These are phyloP conservation scores for Nemapogon koenigi DNA, from an alignment of 2,888 invertebrate species.

Conservation along the genomic window DNA sequence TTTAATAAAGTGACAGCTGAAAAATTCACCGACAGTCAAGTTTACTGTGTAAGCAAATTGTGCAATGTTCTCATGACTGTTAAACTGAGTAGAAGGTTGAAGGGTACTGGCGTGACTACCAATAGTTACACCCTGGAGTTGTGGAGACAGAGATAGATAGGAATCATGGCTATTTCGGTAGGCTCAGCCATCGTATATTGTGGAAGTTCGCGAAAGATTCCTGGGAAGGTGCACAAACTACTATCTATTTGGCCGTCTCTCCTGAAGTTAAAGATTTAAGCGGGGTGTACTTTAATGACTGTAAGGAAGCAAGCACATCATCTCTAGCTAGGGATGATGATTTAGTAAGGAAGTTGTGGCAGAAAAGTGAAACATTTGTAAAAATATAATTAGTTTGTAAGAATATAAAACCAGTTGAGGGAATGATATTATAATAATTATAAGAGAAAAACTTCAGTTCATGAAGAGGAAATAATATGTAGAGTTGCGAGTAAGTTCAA, in stretches of 20 bases:
- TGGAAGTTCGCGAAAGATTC: conserved; percentile 24
- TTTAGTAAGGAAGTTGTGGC: conserved; percentile 68
- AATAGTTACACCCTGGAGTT: conserved; percentile 85
- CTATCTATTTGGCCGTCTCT: conserved; percentile 58
- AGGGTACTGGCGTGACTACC: conserved; percentile 73
- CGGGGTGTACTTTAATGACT: conserved; percentile 70
- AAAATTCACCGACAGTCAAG: conserved; percentile 13
- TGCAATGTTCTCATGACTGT: conserved; percentile 76
- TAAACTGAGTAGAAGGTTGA: conserved; percentile 72
- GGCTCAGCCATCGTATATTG: conserved; percentile 18
- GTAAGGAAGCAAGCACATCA: conserved; percentile 37
- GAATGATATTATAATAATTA: too few relatives aligned
- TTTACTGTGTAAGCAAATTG: conserved; percentile 68
- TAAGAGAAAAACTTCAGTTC: too few relatives aligned
- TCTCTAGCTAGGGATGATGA: conserved; percentile 48
- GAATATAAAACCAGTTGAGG: too few relatives aligned
- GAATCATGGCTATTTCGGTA: conserved; percentile 26
- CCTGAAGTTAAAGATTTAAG: conserved; percentile 61
- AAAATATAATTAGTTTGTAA: too few relatives aligned
- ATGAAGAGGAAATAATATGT: too few relatives aligned
- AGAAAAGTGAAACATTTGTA: conserved; percentile 62
- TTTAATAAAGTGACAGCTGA: conserved; percentile 23
- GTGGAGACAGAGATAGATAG: conserved; percentile 76
- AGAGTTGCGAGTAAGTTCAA: too few relatives aligned
- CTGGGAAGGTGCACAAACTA: conserved; percentile 53